Conservation (phyloP, 2,797 vertebrate species). For the Enteromius viviparus region DNA sequence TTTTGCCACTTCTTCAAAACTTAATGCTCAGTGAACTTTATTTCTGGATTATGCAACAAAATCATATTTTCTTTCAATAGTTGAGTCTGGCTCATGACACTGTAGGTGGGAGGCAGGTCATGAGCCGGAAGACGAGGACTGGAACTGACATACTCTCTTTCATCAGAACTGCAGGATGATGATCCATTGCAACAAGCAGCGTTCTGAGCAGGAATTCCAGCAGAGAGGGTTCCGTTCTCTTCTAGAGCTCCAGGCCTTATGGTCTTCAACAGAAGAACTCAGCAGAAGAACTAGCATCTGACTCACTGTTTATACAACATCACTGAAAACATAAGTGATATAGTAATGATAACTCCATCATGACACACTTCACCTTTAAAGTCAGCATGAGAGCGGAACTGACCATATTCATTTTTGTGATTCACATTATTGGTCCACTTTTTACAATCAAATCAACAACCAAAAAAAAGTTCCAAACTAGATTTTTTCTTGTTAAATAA, state of each 20-base stretch:
- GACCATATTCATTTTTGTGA: no score
- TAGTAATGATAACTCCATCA: neutral
- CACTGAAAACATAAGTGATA: slow-evolving; percentile 1
- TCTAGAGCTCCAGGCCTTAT: slow-evolving; percentile 14
- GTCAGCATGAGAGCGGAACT: neutral
- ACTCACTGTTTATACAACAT: slow-evolving; percentile 29
- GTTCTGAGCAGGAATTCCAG: slow-evolving; percentile 38
- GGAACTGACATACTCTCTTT: slow-evolving; percentile 51
- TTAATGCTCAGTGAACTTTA: slow-evolving; percentile 43
- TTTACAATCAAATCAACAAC: neutral
- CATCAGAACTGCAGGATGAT: slow-evolving; percentile 53
- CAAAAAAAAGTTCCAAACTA: neutral
- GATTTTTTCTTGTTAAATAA: neutral
- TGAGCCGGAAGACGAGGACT: slow-evolving; percentile 45
- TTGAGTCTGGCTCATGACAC: slow-evolving; percentile 23
- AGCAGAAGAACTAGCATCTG: slow-evolving; percentile 4
- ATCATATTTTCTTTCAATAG: slow-evolving; percentile 4
- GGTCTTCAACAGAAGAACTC: slow-evolving; percentile 11
- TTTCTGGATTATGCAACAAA: slow-evolving; percentile 36
- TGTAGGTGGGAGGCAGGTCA: slow-evolving; percentile 45
- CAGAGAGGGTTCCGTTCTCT: slow-evolving; percentile 15
- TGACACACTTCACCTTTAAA: neutral
- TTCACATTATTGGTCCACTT: neutral
- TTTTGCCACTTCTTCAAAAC: slow-evolving; percentile 3
- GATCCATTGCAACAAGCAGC: slow-evolving; percentile 54